Conservation (phyloP, 35 echinoderm and acorn worm species). For the Patiria miniata region DNA sequence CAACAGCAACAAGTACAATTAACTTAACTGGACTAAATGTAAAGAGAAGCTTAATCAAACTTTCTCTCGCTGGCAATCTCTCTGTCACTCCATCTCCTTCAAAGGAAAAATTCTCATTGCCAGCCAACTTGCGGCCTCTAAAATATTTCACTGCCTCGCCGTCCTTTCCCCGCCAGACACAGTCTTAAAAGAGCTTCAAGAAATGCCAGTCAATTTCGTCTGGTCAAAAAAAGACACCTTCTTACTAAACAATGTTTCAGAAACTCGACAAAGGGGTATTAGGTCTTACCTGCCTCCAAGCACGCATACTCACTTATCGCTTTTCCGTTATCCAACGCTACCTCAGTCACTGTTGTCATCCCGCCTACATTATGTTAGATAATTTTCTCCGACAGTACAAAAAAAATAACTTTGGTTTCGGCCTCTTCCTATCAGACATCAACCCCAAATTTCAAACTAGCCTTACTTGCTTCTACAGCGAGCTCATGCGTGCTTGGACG, state of each 20-base stretch:
- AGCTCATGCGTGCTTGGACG: too few species aligned
- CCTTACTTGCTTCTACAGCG: too few species aligned
- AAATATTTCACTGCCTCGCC: conserved; percentile 14
- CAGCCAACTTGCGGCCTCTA: conserved; percentile 43
- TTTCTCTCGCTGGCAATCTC: background rate
- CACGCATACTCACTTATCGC: conserved; percentile 19
- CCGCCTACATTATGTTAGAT: background rate
- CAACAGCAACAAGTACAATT: background rate
- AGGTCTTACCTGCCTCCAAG: conserved; percentile 27
- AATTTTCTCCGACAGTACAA: background rate
- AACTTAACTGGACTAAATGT: background rate
- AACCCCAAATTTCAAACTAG: too few species aligned
- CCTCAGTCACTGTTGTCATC: background rate
- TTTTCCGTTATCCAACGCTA: conserved; percentile 15
- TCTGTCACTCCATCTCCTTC: background rate
- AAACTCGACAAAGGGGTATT: conserved; percentile 4
- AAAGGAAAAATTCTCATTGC: conserved; percentile 3
- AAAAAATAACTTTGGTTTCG: background rate
- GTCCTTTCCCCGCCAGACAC: background rate
- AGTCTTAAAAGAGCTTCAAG: background rate
- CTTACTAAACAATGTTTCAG: too few species aligned
- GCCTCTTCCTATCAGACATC: background rate
- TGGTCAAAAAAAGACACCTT: conserved; percentile 19
- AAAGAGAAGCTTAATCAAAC: background rate
- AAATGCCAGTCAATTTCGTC: background rate